phyloP scores from a whole-genome alignment of 2,888 invertebrate genomes.

The Drosophila nr. medialis region DNA sequence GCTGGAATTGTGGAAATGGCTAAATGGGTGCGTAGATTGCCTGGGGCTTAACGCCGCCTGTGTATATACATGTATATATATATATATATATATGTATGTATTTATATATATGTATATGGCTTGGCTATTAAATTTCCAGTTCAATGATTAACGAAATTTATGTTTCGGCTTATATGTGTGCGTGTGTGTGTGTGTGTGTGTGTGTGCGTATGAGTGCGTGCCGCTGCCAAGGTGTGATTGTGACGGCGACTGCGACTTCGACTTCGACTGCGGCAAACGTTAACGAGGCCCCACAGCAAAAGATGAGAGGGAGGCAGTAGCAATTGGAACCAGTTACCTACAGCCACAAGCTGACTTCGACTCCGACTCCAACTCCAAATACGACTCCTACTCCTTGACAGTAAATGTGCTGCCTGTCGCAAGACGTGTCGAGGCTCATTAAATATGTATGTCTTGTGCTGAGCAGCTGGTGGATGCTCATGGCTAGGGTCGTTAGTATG shows the following conservation, averaged over 20 bases:
- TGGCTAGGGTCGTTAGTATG: constrained; percentile 16
- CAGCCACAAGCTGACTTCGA: constrained; percentile 5
- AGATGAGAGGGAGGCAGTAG: constrained; percentile 10
- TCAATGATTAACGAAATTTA: constrained; percentile 79
- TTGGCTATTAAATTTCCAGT: constrained; percentile 78
- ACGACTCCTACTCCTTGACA: not conserved
- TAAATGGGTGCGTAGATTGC: constrained; percentile 31
- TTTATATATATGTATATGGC: constrained; percentile 38
- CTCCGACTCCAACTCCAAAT: constrained; percentile 1
- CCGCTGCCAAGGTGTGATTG: constrained; percentile 64
- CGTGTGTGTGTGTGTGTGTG: constrained; percentile 10
- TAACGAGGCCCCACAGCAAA: constrained; percentile 50
- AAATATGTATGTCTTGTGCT: constrained; percentile 78
- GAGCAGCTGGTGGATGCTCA: constrained; percentile 64
- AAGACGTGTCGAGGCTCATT: constrained; percentile 76
- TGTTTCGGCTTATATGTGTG: constrained; percentile 69
- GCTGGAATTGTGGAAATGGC: not conserved
- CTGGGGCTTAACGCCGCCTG: constrained; percentile 57
- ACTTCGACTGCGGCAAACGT: constrained; percentile 13
- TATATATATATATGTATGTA: not conserved
- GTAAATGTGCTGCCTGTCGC: constrained; percentile 44
- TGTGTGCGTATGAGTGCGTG: constrained; percentile 60
- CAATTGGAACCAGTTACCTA: constrained; percentile 33
- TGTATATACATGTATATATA: constrained; percentile 6
- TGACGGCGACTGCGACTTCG: constrained; percentile 4